These are phyloP conservation scores for Mirza zaza DNA, from an alignment of 2,113 vertebrate genomes.

Conservation along the genomic window DNA sequence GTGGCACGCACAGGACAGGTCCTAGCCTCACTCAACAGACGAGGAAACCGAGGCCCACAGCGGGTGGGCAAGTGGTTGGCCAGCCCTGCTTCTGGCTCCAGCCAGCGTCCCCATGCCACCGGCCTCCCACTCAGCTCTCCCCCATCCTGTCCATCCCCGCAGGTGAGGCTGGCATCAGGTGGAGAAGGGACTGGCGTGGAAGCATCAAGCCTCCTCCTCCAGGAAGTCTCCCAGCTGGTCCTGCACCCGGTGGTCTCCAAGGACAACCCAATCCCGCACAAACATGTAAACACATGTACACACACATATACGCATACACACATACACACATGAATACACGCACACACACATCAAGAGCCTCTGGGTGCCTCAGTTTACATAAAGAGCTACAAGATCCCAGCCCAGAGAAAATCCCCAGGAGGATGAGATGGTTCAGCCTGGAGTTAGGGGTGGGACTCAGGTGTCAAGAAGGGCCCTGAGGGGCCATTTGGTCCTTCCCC, in stretches of 20 bases:
- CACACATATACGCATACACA: neutral
- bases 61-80: no score
- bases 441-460: no score
- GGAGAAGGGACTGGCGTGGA: neutral
- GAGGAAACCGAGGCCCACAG: neutral
- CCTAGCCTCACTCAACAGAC: neutral
- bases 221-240: neutral
- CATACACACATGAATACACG: neutral
- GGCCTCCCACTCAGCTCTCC: neutral
- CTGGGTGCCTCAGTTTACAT: neutral
- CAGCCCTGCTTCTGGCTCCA: neutral
- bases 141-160: neutral
- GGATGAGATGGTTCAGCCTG: neutral
- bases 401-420: neutral
- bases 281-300: no score
- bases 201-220: neutral
- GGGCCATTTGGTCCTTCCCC: neutral
- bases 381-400: neutral
- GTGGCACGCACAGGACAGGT: neutral
- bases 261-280: neutral
- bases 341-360: neutral
- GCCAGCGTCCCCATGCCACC: no score
- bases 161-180: neutral
- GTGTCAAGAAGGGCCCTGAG: neutral
- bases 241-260: neutral